Evolutionary conservation across 2,797 vertebrate genomes (phyloP).

Genomic region (Pogoniulus pusillus): DNA sequence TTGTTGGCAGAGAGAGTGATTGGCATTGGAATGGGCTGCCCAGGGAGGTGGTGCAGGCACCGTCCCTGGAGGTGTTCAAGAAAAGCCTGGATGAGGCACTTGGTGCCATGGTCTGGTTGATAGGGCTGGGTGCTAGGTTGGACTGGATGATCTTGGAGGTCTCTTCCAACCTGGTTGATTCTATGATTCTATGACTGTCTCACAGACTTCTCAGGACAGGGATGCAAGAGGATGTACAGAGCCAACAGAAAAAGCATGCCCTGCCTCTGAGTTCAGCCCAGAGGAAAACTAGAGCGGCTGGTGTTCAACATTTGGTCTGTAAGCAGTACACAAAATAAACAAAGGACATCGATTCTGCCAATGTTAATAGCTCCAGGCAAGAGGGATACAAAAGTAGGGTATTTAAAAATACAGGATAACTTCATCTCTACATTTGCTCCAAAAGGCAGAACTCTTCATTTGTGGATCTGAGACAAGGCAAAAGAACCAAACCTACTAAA

Average conservation of each 20-base stretch:
- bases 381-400: conserved; percentile 42
- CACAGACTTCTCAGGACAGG: background rate
- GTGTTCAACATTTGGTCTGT: background rate
- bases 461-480: background rate
- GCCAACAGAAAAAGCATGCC: background rate
- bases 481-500: background rate
- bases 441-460: background rate
- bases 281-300: background rate
- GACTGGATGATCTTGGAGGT: too few relatives aligned
- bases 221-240: background rate
- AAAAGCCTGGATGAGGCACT: too few relatives aligned
- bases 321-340: conserved; percentile 52
- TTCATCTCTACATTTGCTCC: background rate
- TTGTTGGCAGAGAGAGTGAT: too few relatives aligned
- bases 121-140: too few relatives aligned
- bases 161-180: too few relatives aligned
- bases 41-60: too few relatives aligned
- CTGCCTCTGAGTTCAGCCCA: background rate
- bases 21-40: too few relatives aligned
- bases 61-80: too few relatives aligned
- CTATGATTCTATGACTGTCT: too few relatives aligned
- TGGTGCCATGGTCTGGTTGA: too few relatives aligned
- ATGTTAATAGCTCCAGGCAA: conserved; percentile 50
- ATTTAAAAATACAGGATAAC: conserved; percentile 21
- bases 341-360: conserved; percentile 46